These are phyloP conservation scores for Hirtodrosophila duncani DNA, from an alignment of 2,888 invertebrate species.

Conservation along the genomic window DNA sequence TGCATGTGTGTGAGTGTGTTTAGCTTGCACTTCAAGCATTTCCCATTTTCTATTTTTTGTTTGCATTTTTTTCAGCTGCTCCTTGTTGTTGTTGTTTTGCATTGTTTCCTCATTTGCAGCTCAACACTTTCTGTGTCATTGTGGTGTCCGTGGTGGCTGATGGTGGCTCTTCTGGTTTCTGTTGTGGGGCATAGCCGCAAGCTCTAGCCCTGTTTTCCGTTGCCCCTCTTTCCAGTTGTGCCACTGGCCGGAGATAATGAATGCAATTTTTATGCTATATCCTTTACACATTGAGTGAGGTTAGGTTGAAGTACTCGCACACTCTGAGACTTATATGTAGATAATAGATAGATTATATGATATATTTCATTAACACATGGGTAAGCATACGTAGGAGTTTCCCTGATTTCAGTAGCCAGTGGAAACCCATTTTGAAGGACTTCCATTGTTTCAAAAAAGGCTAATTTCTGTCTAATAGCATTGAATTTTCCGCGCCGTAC, in stretches of 20 bases:
- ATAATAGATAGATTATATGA: no score
- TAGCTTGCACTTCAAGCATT: constrained; percentile 55
- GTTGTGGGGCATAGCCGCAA: constrained; percentile 37
- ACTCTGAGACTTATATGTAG: no score
- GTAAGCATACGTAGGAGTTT: no score
- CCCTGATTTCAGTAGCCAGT: no score
- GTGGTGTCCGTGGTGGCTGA: constrained; percentile 40
- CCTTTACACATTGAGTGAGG: no score
- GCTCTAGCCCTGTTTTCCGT: constrained; percentile 58
- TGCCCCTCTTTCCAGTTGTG: constrained; percentile 43
- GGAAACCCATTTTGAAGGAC: neutral
- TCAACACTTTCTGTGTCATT: constrained; percentile 69
- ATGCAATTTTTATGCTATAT: constrained; percentile 76
- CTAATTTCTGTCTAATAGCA: no score
- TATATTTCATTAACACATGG: no score
- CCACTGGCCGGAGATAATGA: constrained; percentile 73
- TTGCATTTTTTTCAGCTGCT: no score
- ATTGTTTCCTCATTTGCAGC: constrained; percentile 68
- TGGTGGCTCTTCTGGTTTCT: neutral
- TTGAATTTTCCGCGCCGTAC: no score
- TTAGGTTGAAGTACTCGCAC: no score
- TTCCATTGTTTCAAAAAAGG: no score
- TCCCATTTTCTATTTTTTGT: constrained; percentile 42
- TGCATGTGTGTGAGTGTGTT: constrained; percentile 34
- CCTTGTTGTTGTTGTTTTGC: constrained; percentile 34